Evolutionary conservation across 2,888 invertebrate genomes (phyloP).

Genomic region (Baronia brevicornis): DNA sequence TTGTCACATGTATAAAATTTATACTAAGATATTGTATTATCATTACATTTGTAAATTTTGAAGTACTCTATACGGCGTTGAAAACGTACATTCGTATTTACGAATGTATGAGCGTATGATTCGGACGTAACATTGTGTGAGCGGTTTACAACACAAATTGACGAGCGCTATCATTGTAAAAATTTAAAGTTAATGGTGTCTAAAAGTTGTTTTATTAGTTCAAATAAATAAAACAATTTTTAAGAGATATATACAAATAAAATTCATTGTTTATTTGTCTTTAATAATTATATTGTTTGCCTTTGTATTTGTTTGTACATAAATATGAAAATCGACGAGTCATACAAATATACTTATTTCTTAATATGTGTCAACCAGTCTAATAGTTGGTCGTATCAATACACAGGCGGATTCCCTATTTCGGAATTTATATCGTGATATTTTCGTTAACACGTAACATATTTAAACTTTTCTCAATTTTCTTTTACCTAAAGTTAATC

Average conservation of each 20-base stretch:
- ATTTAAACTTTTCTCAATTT: slow-evolving; percentile 34
- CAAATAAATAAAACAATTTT: too few relatives aligned
- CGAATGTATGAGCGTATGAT: too few relatives aligned
- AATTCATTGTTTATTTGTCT: too few relatives aligned
- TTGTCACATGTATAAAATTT: slow-evolving; percentile 5
- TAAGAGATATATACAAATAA: too few relatives aligned
- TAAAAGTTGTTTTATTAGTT: slow-evolving; percentile 7
- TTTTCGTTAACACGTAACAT: slow-evolving; percentile 32
- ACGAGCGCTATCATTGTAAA: slow-evolving; percentile 9
- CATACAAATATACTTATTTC: slow-evolving; percentile 12
- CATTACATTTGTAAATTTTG: slow-evolving; percentile 13
- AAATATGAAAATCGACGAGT: slow-evolving; percentile 18
- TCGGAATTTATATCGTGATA: too few relatives aligned
- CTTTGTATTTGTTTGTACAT: slow-evolving; percentile 14
- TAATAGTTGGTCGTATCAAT: slow-evolving; percentile 45
- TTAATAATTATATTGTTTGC: slow-evolving; percentile 5
- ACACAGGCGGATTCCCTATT: slow-evolving; percentile 50
- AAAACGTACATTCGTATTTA: too few relatives aligned
- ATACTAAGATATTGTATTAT: slow-evolving; percentile 3
- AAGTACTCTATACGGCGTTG: not conserved
- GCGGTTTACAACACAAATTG: slow-evolving; percentile 3
- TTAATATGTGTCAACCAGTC: slow-evolving; percentile 46
- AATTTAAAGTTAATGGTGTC: slow-evolving; percentile 8
- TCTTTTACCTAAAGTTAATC: slow-evolving; percentile 54
- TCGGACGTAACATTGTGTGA: not conserved